These are phyloP conservation scores for Pseudomugil tenellus DNA, from an alignment of 2,797 vertebrate species.

Conservation along the genomic window DNA sequence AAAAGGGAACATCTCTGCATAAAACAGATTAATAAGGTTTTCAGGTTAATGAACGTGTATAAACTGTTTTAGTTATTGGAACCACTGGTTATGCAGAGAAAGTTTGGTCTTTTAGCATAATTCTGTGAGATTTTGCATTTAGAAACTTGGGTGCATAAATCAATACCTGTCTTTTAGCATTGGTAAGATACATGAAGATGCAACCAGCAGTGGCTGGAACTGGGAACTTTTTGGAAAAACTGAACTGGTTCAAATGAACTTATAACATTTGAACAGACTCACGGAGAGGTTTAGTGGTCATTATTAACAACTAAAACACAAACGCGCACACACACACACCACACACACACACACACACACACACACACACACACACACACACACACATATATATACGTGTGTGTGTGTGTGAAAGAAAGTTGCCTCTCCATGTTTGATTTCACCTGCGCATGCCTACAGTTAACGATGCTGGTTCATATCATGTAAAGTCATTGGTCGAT, in stretches of 20 bases:
- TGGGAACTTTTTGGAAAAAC: background rate
- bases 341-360: too few relatives aligned
- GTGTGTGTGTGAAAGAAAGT: too few relatives aligned
- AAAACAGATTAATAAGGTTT: background rate
- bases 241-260: background rate
- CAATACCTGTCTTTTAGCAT: background rate
- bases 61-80: background rate
- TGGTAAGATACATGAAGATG: too few relatives aligned
- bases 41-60: background rate
- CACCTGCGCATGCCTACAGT: too few relatives aligned
- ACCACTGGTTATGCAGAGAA: background rate
- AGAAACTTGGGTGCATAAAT: background rate
- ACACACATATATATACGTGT: too few relatives aligned
- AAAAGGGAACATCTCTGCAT: background rate
- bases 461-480: background rate
- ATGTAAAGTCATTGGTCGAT: constrained; percentile 5
- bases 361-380: too few relatives aligned
- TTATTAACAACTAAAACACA: too few relatives aligned
- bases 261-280: background rate
- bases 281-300: background rate
- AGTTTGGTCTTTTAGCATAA: background rate
- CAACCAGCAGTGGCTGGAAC: background rate
- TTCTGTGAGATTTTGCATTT: background rate
- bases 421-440: too few relatives aligned
- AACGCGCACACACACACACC: too few relatives aligned